Percentiles rank a stretch among this genome's conserved stretches.
Conservation (phyloP, 2,888 invertebrate species). For the Epinotia brunnichana region DNA sequence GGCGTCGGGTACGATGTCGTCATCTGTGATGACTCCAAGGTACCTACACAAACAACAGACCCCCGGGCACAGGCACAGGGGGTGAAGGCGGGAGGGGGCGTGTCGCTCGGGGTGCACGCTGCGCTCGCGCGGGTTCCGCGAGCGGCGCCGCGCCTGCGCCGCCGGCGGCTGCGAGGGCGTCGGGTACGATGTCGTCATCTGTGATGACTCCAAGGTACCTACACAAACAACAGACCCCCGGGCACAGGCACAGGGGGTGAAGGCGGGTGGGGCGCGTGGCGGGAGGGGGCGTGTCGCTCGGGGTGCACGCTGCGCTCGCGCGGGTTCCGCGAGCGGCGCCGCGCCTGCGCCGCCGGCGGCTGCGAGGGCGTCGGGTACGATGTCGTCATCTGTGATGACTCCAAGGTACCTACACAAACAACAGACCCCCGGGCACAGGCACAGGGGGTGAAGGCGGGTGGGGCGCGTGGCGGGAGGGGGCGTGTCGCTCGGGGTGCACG, state of each 20-base stretch:
- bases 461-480: conserved; percentile 85
- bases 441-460: conserved; percentile 84
- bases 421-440: conserved; percentile 43
- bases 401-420: conserved; percentile 75
- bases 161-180: conserved; percentile 85
- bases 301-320: conserved; percentile 86
- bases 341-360: conserved; percentile 83
- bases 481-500: conserved; percentile 88
- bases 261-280: too few species aligned
- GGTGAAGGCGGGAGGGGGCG: conserved; percentile 85
- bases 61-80: conserved; percentile 62
- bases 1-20: conserved; percentile 86
- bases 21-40: conserved; percentile 87
- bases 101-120: conserved; percentile 88
- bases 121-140: conserved; percentile 85
- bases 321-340: conserved; percentile 84
- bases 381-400: conserved; percentile 87
- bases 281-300: conserved; percentile 88
- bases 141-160: conserved; percentile 83
- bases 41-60: conserved; percentile 52
- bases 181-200: conserved; percentile 86
- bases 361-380: conserved; percentile 87
- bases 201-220: conserved; percentile 85
- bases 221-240: neutral
- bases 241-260: conserved; percentile 67